phyloP scores from a whole-genome alignment of 2,797 vertebrate genomes.

The Malacoctenus gilli region DNA sequence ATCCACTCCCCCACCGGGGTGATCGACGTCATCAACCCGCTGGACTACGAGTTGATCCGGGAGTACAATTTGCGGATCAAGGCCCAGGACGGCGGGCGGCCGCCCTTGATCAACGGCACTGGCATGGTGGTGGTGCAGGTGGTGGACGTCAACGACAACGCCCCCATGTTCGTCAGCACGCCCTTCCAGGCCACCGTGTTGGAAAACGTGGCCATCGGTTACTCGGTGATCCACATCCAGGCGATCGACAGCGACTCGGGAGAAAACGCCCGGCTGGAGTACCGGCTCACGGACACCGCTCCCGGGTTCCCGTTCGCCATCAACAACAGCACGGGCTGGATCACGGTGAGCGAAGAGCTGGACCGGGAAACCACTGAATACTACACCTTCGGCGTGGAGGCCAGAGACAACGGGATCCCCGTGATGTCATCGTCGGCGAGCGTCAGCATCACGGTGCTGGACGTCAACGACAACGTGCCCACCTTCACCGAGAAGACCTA shows the following conservation, averaged over 20 bases:
- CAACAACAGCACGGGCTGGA: constrained; percentile 97
- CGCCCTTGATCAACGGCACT: constrained; percentile 92
- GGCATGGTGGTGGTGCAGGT: constrained; percentile 95
- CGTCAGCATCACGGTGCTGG: constrained; percentile 92
- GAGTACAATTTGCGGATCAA: constrained; percentile 95
- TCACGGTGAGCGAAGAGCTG: constrained; percentile 87
- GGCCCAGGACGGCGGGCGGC: constrained; percentile 95
- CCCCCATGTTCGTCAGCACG: constrained; percentile 97
- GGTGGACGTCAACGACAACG: constrained; percentile 94
- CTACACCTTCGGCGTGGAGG: constrained; percentile 94
- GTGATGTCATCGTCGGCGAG: constrained; percentile 94
- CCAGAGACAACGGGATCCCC: constrained; percentile 89
- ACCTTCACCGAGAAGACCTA: constrained; percentile 92
- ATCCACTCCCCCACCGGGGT: constrained; percentile 92
- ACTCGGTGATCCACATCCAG: constrained; percentile 95
- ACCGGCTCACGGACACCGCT: constrained; percentile 85
- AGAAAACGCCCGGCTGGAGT: constrained; percentile 91
- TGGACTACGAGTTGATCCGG: constrained; percentile 93
- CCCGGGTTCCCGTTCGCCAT: constrained; percentile 91
- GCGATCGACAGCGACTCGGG: constrained; percentile 94
- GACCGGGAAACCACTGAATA: constrained; percentile 92
- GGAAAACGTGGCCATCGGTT: constrained; percentile 91
- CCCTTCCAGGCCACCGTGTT: constrained; percentile 95
- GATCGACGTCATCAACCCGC: constrained; percentile 92
- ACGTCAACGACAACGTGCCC: constrained; percentile 95